These are phyloP conservation scores for Noturus placidus DNA, from an alignment of 2,113 vertebrate genomes.

Conservation along the genomic window DNA sequence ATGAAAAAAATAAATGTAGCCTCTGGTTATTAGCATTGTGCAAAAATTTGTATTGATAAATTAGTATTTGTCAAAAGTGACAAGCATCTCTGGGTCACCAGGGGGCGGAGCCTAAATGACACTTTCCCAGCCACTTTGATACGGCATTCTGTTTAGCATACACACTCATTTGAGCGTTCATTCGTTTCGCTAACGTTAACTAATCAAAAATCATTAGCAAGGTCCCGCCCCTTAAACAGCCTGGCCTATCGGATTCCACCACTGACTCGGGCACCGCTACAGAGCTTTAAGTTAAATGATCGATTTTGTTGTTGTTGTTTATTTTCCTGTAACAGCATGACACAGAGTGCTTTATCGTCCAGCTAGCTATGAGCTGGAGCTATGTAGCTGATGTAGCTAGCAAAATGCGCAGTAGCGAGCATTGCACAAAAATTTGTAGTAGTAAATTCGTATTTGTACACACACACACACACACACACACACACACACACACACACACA, in stretches of 20 bases:
- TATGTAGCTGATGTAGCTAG: neutral
- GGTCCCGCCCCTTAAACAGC: neutral
- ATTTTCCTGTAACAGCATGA: too few relatives aligned
- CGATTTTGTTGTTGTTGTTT: neutral
- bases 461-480: neutral
- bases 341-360: neutral
- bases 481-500: too few relatives aligned
- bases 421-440: neutral
- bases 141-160: neutral
- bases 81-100: neutral
- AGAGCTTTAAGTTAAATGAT: too few relatives aligned
- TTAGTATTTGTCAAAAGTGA: neutral
- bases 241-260: neutral
- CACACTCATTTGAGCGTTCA: neutral
- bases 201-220: neutral
- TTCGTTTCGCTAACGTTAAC: neutral
- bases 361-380: neutral
- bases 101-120: neutral
- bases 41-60: neutral
- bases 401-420: neutral
- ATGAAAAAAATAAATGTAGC: too few relatives aligned
- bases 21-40: neutral
- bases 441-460: neutral
- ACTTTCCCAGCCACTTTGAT: neutral
- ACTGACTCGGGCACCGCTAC: neutral